phyloP scores from a whole-genome alignment of 2,797 vertebrate genomes.

The Paramormyrops hopkinsi region DNA sequence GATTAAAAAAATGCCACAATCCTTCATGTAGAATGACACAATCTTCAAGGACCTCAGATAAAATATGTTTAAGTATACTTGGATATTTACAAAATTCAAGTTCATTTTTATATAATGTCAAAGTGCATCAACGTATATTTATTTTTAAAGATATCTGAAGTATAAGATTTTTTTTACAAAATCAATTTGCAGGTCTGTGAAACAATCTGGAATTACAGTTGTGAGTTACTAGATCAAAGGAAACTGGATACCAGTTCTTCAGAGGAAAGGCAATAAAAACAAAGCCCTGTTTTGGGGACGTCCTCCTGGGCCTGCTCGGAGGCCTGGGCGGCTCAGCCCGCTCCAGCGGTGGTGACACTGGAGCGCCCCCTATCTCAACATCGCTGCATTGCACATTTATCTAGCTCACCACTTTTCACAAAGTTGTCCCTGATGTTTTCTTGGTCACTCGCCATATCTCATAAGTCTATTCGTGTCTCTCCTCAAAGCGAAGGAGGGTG shows the following conservation, averaged over 20 bases:
- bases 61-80: constrained; percentile 12
- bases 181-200: not conserved
- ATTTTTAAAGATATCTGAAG: constrained; percentile 15
- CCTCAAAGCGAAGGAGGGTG: not conserved
- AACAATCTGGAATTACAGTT: not conserved
- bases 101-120: constrained; percentile 46
- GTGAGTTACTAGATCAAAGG: not conserved
- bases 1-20: constrained; percentile 28
- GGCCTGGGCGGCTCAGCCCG: not conserved
- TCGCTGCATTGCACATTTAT: not conserved
- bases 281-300: not conserved
- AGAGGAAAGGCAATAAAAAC: not conserved
- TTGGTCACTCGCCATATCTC: not conserved
- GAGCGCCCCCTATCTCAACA: not conserved
- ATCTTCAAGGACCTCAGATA: not conserved
- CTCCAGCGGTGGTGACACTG: not conserved
- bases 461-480: not conserved
- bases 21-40: constrained; percentile 14
- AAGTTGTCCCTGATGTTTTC: not conserved
- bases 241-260: not conserved
- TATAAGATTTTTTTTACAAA: not conserved
- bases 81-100: constrained; percentile 57
- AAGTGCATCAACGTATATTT: constrained; percentile 51
- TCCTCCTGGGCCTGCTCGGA: not conserved
- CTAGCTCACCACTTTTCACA: not conserved